Percentiles rank a stretch among this genome's conserved stretches.
These are phyloP conservation scores for Cheilosia urbana DNA, from an alignment of 2,888 invertebrate genomes.

Conservation along the genomic window DNA sequence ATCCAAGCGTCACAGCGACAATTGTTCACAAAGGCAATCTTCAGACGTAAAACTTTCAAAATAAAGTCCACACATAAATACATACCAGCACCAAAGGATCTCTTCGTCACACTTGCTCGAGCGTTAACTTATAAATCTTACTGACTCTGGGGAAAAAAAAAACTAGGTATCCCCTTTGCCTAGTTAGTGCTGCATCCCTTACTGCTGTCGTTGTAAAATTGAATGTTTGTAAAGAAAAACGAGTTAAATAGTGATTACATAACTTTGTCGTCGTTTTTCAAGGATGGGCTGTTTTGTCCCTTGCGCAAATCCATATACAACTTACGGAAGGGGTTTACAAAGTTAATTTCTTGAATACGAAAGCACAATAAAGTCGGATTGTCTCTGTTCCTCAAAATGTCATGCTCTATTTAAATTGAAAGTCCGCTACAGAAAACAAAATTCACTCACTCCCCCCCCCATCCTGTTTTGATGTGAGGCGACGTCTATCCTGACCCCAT, in stretches of 20 bases:
- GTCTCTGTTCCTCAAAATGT: conserved; percentile 16
- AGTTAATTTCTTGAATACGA: conserved; percentile 31
- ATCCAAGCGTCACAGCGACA: background rate
- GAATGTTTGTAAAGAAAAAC: conserved; percentile 25
- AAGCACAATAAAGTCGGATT: conserved; percentile 26
- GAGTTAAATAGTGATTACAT: conserved; percentile 54
- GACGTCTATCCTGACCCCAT: conserved; percentile 56
- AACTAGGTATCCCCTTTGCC: conserved; percentile 21
- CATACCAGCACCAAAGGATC: conserved; percentile 18
- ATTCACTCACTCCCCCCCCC: background rate
- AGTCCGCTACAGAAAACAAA: conserved; percentile 10
- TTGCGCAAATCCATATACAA: conserved; percentile 11
- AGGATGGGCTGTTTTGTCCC: background rate
- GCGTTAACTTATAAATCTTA: conserved; percentile 64
- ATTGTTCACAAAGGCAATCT: background rate
- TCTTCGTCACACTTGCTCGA: conserved; percentile 64
- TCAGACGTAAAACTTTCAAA: conserved; percentile 3
- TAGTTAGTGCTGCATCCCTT: conserved; percentile 22
- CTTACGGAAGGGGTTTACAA: conserved; percentile 13
- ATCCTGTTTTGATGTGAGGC: conserved; percentile 46
- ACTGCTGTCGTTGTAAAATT: conserved; percentile 10
- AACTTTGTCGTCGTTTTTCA: conserved; percentile 40
- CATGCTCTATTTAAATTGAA: conserved; percentile 24
- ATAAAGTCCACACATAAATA: conserved; percentile 10
- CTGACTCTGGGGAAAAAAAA: conserved; percentile 6